phyloP scores from a whole-genome alignment of 2,113 vertebrate genomes.

The Solea senegalensis region DNA sequence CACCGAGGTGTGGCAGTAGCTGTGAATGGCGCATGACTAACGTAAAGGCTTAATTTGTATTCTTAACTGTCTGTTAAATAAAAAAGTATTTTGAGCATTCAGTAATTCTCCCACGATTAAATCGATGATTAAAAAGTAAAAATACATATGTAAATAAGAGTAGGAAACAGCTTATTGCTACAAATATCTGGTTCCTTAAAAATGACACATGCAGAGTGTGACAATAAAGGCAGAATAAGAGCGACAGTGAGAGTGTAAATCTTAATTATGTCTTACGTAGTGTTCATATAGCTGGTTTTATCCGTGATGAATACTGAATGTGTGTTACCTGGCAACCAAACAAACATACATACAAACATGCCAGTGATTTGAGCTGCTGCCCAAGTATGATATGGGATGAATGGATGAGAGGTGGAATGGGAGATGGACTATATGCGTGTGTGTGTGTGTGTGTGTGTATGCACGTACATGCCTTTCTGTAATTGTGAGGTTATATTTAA shows the following conservation, averaged over 20 bases:
- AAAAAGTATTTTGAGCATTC: not conserved
- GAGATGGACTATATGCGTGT: not conserved
- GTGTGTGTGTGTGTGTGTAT: conserved; percentile 7
- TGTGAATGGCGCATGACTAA: no score
- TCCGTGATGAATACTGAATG: conserved; percentile 33
- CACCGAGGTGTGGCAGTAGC: no score
- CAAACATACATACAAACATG: conserved; percentile 70
- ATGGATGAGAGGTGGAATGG: conserved; percentile 10
- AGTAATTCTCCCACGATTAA: not conserved
- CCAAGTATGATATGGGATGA: conserved; percentile 25
- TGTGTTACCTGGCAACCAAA: conserved; percentile 62
- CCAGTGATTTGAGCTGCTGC: conserved; percentile 49
- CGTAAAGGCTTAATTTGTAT: no score
- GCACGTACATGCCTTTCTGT: not conserved
- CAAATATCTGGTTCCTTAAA: no score
- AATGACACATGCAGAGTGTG: not conserved
- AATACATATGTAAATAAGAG: not conserved
- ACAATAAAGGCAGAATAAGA: not conserved
- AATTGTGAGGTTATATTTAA: no score
- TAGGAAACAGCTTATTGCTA: no score
- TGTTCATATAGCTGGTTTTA: conserved; percentile 37
- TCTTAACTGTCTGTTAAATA: no score
- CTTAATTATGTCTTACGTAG: conserved; percentile 12
- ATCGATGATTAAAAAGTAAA: not conserved
- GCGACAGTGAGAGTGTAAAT: not conserved